Conservation (phyloP, 2,113 vertebrate genomes). For the Columbina picui region DNA sequence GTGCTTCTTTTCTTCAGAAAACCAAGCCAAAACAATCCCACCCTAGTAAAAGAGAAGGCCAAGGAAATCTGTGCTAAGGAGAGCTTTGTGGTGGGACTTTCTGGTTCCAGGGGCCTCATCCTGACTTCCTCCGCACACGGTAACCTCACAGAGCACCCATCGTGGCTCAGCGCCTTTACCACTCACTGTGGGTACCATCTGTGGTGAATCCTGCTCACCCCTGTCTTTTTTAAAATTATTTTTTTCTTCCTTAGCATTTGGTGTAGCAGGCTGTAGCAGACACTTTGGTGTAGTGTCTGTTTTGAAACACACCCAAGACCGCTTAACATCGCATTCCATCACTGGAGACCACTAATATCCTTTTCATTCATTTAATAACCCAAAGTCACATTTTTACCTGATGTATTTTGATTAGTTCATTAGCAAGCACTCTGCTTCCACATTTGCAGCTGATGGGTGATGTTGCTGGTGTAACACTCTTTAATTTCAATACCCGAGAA, state of each 20-base stretch:
- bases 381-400: neutral
- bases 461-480: neutral
- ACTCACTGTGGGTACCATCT: neutral
- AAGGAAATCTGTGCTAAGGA: neutral
- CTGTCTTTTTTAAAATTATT: neutral
- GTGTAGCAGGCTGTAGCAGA: neutral
- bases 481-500: neutral
- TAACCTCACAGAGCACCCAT: neutral
- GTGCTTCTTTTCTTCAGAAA: neutral
- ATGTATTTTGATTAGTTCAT: neutral
- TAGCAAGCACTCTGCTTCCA: neutral
- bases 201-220: constrained; percentile 1
- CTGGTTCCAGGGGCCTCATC: neutral
- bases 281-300: neutral
- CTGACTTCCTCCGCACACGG: neutral
- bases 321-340: neutral
- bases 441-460: neutral
- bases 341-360: neutral
- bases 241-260: neutral
- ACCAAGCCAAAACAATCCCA: neutral
- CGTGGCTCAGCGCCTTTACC: neutral
- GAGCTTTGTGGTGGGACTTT: neutral
- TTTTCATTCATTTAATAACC: neutral
- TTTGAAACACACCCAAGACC: neutral
- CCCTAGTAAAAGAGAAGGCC: neutral